These are phyloP conservation scores for Cyanoderma ruficeps DNA, from an alignment of 2,113 vertebrate species.

Conservation along the genomic window DNA sequence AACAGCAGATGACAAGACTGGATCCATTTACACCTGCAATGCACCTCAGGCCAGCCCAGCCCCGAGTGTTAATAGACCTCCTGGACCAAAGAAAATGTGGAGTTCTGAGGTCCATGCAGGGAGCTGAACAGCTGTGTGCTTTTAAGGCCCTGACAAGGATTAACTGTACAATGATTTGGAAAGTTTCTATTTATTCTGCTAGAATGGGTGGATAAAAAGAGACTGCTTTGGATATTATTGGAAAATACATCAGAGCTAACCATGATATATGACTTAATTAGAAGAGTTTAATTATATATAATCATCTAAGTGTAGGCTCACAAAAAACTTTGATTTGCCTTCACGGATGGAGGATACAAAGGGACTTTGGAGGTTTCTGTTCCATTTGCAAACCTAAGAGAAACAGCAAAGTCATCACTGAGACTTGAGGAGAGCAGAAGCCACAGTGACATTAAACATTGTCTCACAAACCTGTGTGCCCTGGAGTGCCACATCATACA, in stretches of 20 bases:
- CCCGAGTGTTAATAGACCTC: background rate
- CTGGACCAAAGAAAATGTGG: background rate
- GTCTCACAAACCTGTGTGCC: background rate
- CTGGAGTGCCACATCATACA: background rate
- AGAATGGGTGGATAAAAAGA: background rate
- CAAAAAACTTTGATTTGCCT: background rate
- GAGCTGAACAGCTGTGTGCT: background rate
- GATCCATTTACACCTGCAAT: background rate
- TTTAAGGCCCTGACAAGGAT: background rate
- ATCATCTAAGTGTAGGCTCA: background rate
- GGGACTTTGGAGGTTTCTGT: background rate
- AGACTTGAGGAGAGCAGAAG: background rate
- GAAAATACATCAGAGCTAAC: background rate
- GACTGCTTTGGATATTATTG: background rate
- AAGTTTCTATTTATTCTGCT: background rate
- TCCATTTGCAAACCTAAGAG: background rate
- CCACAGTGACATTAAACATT: fast-evolving
- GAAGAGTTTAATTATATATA: background rate
- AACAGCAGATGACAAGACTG: background rate
- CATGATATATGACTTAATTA: background rate
- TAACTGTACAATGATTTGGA: background rate
- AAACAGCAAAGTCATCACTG: background rate
- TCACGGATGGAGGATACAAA: background rate
- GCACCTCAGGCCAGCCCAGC: background rate
- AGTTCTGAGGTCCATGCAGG: background rate